phyloP scores from a whole-genome alignment of 1,140 invertebrate species.

The Zaprionus taronus region DNA sequence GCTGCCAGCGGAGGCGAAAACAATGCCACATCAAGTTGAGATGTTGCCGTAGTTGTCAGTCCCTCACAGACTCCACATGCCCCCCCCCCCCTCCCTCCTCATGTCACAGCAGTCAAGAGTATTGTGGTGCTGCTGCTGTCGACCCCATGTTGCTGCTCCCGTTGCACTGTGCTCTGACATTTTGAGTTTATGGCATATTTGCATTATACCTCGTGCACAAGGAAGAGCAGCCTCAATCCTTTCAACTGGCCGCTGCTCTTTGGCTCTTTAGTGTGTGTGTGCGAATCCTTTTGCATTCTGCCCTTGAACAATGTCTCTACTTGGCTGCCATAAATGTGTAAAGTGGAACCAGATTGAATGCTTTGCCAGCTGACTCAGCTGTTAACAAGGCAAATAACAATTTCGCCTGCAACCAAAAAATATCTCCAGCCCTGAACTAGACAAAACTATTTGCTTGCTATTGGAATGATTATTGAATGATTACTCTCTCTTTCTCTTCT shows the following conservation, averaged over 20 bases:
- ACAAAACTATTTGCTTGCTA: slow-evolving; percentile 50
- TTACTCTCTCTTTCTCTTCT: neutral
- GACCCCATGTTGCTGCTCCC: slow-evolving; percentile 36
- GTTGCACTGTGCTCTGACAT: slow-evolving; percentile 76
- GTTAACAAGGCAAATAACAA: slow-evolving; percentile 72
- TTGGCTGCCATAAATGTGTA: slow-evolving; percentile 22
- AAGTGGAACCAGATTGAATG: slow-evolving; percentile 3
- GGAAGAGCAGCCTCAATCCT: slow-evolving; percentile 17
- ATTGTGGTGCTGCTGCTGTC: slow-evolving; percentile 18
- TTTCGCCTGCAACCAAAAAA: slow-evolving; percentile 61
- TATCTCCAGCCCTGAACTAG: slow-evolving; percentile 50
- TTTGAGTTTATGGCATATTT: slow-evolving; percentile 81
- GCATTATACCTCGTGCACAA: slow-evolving; percentile 62
- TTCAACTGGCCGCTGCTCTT: slow-evolving; percentile 29
- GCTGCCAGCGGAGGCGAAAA: slow-evolving; percentile 30
- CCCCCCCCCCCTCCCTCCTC: neutral
- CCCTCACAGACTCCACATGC: slow-evolving; percentile 2
- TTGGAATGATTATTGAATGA: neutral
- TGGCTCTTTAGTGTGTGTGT: slow-evolving; percentile 23
- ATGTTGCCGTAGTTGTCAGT: slow-evolving; percentile 47
- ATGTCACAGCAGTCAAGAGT: neutral
- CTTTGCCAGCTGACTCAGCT: slow-evolving; percentile 54
- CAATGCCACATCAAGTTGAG: slow-evolving; percentile 65
- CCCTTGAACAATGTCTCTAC: slow-evolving; percentile 64
- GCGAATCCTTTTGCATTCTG: slow-evolving; percentile 36